Conservation (phyloP, 2,797 vertebrate species). For the Clamator glandarius region DNA sequence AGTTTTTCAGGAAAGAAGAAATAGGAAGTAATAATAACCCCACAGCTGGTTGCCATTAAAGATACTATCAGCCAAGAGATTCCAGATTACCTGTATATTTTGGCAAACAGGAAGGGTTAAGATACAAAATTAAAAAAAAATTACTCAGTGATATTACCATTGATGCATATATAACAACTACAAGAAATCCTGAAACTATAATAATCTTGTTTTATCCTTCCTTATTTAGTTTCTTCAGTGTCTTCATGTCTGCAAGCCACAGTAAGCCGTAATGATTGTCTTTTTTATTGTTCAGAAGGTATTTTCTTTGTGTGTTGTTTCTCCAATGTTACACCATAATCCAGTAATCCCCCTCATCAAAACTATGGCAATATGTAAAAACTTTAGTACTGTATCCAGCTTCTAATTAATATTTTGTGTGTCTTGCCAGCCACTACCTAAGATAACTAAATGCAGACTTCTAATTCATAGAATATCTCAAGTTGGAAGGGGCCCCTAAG, state of each 20-base stretch:
- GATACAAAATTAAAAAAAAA: fast-evolving
- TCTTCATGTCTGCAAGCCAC: not conserved
- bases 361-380: not conserved
- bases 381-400: not conserved
- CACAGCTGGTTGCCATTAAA: not conserved
- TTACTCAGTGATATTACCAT: not conserved
- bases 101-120: not conserved
- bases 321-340: not conserved
- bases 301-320: not conserved
- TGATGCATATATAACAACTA: not conserved
- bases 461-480: not conserved
- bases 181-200: not conserved
- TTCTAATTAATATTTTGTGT: not conserved
- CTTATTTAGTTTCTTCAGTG: not conserved
- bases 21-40: not conserved
- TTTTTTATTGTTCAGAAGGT: not conserved
- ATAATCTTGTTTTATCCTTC: not conserved
- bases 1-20: not conserved
- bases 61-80: not conserved
- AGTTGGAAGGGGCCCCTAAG: not conserved
- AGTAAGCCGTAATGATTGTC: not conserved
- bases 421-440: not conserved
- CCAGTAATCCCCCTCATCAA: not conserved
- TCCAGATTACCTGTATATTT: not conserved
- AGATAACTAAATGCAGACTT: not conserved